These are phyloP conservation scores for Heteromormyrus szaboi DNA, from an alignment of 2,797 vertebrate species.

Conservation along the genomic window DNA sequence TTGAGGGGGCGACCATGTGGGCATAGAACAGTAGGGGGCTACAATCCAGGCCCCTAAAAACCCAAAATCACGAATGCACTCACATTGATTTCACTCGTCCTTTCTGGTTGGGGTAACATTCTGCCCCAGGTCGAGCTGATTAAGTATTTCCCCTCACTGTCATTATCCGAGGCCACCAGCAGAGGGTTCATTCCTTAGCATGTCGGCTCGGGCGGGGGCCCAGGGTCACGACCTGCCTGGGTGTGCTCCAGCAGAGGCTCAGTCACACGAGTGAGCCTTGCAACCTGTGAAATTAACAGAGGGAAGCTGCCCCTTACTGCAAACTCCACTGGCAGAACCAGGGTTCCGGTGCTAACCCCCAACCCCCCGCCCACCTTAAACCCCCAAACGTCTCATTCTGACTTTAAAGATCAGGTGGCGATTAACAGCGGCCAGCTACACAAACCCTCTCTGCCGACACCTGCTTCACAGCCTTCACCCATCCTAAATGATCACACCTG, in stretches of 20 bases:
- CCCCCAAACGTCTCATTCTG: background rate
- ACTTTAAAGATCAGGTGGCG: background rate
- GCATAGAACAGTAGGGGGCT: background rate
- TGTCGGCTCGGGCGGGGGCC: background rate
- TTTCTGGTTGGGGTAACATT: background rate
- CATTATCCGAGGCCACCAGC: background rate
- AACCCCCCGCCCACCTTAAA: background rate
- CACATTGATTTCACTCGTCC: background rate
- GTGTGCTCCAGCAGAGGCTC: background rate
- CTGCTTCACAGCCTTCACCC: background rate
- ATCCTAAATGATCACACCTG: background rate
- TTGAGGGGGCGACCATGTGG: background rate
- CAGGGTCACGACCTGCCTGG: background rate
- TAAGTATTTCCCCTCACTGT: background rate
- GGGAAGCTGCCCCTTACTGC: background rate
- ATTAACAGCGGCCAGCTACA: background rate
- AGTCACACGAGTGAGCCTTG: background rate
- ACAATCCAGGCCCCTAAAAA: background rate
- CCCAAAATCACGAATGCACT: background rate
- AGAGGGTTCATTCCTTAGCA: background rate
- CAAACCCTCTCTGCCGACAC: background rate
- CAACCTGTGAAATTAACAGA: background rate
- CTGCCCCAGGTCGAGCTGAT: background rate
- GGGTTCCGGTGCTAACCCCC: background rate
- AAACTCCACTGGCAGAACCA: background rate